phyloP scores from a whole-genome alignment of 2,113 vertebrate genomes.

The Nansenia antarctica region DNA sequence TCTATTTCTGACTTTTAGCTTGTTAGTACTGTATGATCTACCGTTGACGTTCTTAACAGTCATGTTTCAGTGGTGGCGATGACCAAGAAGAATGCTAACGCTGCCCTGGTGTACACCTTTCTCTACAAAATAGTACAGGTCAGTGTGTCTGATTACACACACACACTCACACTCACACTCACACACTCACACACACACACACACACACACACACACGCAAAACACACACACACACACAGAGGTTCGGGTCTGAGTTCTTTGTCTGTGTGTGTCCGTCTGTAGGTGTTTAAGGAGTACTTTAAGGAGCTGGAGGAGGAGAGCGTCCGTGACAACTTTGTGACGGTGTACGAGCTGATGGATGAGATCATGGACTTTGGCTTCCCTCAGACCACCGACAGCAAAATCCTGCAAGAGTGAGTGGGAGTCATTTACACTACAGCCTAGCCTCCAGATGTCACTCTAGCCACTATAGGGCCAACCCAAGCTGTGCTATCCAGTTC shows the following conservation, averaged over 20 bases:
- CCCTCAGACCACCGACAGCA: conserved; percentile 83
- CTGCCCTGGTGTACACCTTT: conserved; percentile 80
- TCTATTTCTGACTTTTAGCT: not conserved
- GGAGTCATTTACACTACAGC: not conserved
- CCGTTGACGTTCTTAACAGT: conserved; percentile 55
- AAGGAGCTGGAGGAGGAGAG: conserved; percentile 82
- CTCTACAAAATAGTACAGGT: conserved; percentile 83
- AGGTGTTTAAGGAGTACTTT: conserved; percentile 83
- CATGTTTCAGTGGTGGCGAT: conserved; percentile 75
- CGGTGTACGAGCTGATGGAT: conserved; percentile 81
- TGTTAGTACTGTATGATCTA: not conserved
- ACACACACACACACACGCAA: too few relatives aligned
- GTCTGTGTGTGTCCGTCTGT: conserved; percentile 8
- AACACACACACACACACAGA: too few relatives aligned
- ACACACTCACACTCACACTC: too few relatives aligned
- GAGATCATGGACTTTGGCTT: conserved; percentile 85
- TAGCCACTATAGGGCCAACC: too few relatives aligned
- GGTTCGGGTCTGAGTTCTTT: not conserved
- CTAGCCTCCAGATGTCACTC: too few relatives aligned
- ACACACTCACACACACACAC: not conserved
- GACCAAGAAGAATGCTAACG: conserved; percentile 82
- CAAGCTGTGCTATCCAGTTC: too few relatives aligned
- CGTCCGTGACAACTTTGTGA: conserved; percentile 85
- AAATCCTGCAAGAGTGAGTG: conserved; percentile 83
- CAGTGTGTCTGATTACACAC: conserved; percentile 25